phyloP scores from a whole-genome alignment of 2,888 invertebrate genomes.

The Lapara coniferarum region DNA sequence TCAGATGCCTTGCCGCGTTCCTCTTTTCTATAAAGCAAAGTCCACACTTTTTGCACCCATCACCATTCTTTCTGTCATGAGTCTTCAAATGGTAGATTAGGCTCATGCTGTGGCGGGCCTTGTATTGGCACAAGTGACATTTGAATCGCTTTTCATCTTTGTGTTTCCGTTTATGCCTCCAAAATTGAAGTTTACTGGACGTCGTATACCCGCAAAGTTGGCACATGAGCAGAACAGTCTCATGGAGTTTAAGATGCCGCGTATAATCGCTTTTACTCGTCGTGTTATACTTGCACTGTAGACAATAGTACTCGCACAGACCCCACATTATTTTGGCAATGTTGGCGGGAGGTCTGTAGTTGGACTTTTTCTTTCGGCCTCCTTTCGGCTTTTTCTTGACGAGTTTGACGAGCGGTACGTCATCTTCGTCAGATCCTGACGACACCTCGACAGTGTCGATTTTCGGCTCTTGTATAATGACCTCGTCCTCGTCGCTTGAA shows the following conservation, averaged over 20 bases:
- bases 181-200: constrained; percentile 51
- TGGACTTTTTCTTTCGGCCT: constrained; percentile 29
- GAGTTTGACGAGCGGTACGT: constrained; percentile 60
- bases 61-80: constrained; percentile 39
- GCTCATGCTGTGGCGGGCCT: constrained; percentile 66
- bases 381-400: constrained; percentile 38
- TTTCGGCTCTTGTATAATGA: constrained; percentile 69
- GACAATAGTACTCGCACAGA: constrained; percentile 54
- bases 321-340: constrained; percentile 43
- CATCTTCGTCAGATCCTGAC: constrained; percentile 71
- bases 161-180: constrained; percentile 60
- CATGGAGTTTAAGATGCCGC: constrained; percentile 41
- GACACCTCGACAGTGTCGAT: constrained; percentile 70
- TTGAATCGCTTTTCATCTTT: constrained; percentile 53
- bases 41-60: not conserved
- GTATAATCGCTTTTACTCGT: constrained; percentile 37
- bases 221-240: constrained; percentile 54
- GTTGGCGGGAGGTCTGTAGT: constrained; percentile 28
- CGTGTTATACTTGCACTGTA: constrained; percentile 51
- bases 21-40: not conserved
- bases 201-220: constrained; percentile 60
- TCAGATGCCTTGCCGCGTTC: constrained; percentile 12
- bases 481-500: constrained; percentile 74
- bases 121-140: constrained; percentile 63
- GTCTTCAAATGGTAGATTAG: constrained; percentile 63